Base-by-base conservation (phyloP, 2,113 vertebrate genomes). In the Halichoeres trimaculatus region DNA sequence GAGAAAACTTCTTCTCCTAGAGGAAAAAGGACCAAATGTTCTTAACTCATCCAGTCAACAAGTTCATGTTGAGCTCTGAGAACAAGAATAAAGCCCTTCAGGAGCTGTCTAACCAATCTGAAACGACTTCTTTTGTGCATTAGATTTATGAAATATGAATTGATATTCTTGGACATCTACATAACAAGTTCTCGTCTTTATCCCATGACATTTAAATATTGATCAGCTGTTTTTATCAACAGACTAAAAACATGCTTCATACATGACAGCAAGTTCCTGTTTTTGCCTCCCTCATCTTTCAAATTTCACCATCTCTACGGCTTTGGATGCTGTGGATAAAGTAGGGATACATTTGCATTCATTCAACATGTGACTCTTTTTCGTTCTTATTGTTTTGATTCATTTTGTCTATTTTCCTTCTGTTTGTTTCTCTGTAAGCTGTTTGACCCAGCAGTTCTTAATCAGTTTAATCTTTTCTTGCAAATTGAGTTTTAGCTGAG, bases 151-250 rank as follows among this genome's bases (percentile, higher is more conserved):
- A 57, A 78, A 64, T 43, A 59, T 41, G 7, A 67, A 67, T 26
- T n/a, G 10, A 40, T 3, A 63, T 43, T 62, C 3, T 48, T 57
- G 22, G 35, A 62, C 45, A 35, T 73, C 58, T 10, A 2, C 13
- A 45, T 41, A 60, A 26, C 43, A 61, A n/a, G 22, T 52, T 59
- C 47, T 65, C 10, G 0, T 47, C 38, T 48, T 3, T 35, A 19
- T 65, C 40, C 48, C 61, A 14, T 66, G 40, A 50, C 36, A 20
- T 70, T 57, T 57, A 57, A 41, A 60, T 63, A 34, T 62, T 50
- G 10, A 30, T 22, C 26, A 35, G 57, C 48, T 75, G 64, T 23
- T 17, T n/a, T n/a, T n/a, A n/a, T n/a, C n/a, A n/a, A 58, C 66
- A 64, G 13, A 60, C 43, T 65, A 24, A 4, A 36, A 53, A n/a